Evolutionary conservation across 2,888 invertebrate species (phyloP), one percentile per base, ranked within the genome.

Genomic region (Harpalus rubripes): DNA sequence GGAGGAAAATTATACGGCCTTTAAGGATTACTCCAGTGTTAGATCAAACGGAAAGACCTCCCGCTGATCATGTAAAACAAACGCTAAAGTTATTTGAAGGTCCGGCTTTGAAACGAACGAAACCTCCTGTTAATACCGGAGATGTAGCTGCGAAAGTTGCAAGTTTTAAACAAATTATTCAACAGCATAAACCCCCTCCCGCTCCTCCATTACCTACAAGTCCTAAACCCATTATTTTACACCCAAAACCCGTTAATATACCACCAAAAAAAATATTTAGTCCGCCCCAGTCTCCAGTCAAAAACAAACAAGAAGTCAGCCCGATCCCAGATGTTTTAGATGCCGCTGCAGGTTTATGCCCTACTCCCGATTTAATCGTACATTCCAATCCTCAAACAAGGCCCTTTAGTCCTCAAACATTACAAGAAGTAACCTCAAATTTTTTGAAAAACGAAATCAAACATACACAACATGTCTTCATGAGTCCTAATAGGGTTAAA

Each of bases 61-160:
- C 98, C 16, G 95, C 96, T 0, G 98, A 98, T 92, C 94, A 97
- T 87, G 98, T 98, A 85, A 96, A 96, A 88, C 95, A 96, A 86
- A 95, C 97, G 12, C 93, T 97, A 86, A 94, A 95, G 89, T 95
- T 97, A 89, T 98, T 98, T 91, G 98, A 98, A 90, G 93, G 93
- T 65, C 92, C 93, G 0, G 94, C 94, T 10, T 92, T 94, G 87
- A 92, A 93, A 0, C 89, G 91, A 85, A 92, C 93, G 26, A 89
- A 92, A 86, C 91, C 92, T 6, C 93, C 93, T 86, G 91, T 85
- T 89, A 92, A 91, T 91, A 94, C 87, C 91, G 94, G 93, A 81
- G 94, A 94, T 59, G 94, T 94, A 1, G 94, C 94, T 12, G 93
- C 92, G 58, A 94, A 94, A 89, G 94, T 94, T 5, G 94, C 94